A percentile compares a stretch with the other conserved stretches of the same genome.
These are phyloP conservation scores for Pleuronectes platessa DNA, from an alignment of 2,113 vertebrate species.

Conservation along the genomic window DNA sequence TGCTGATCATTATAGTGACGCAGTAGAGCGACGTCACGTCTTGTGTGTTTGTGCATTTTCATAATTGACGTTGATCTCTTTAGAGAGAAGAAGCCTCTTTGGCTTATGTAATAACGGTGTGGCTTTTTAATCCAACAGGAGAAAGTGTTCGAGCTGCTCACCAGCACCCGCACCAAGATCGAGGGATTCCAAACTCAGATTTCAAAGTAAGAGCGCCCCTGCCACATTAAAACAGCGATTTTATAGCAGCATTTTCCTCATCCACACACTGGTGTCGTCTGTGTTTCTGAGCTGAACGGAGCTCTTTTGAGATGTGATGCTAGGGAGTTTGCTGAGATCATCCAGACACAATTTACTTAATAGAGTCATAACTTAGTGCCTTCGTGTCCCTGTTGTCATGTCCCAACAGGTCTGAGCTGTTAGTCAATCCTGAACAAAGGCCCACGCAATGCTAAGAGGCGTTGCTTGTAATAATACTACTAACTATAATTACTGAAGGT, in stretches of 20 bases:
- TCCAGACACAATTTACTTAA: no score
- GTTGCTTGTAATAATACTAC: no score
- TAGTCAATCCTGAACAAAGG: no score
- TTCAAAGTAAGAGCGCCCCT: slow-evolving; percentile 84
- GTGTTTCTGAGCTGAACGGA: no score
- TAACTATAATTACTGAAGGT: no score
- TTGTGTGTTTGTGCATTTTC: neutral
- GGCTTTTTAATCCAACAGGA: slow-evolving; percentile 77
- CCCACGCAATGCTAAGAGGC: no score
- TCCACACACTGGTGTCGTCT: no score
- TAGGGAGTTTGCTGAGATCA: no score
- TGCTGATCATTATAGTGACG: neutral
- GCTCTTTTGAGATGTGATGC: no score
- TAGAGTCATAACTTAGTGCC: no score
- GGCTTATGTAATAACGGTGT: neutral
- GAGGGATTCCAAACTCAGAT: slow-evolving; percentile 91
- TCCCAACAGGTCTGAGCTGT: no score
- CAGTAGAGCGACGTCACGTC: neutral
- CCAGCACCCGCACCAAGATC: slow-evolving; percentile 88
- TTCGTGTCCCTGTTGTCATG: no score
- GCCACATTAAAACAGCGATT: neutral
- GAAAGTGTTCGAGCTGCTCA: slow-evolving; percentile 92
- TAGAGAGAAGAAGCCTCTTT: neutral
- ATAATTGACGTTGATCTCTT: neutral
- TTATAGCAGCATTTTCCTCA: neutral